Evolutionary conservation across 2,797 vertebrate species (phyloP).

Genomic region (Hipposideros larvatus): DNA sequence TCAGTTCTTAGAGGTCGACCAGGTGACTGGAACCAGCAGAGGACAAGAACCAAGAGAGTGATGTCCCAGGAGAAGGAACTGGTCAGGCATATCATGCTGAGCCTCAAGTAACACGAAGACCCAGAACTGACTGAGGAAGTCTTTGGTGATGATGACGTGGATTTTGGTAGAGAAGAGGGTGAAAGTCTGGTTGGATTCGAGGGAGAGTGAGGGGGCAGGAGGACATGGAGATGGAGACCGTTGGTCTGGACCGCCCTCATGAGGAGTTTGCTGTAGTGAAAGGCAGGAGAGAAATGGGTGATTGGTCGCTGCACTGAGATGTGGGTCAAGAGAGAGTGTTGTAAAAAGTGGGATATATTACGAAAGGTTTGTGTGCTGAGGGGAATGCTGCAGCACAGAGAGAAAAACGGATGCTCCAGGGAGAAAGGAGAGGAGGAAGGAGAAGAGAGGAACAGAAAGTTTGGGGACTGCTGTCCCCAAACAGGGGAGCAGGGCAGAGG

Average conservation of each 20-base stretch:
- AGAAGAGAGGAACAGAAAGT: background rate
- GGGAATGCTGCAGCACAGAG: background rate
- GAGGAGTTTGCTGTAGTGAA: background rate
- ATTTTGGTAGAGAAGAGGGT: background rate
- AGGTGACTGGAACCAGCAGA: background rate
- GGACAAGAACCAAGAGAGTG: background rate
- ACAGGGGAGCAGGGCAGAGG: background rate
- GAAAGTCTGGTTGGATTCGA: background rate
- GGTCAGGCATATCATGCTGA: background rate
- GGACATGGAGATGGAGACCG: background rate
- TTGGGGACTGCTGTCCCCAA: background rate
- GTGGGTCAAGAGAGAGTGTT: background rate
- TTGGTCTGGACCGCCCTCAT: background rate
- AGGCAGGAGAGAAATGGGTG: background rate
- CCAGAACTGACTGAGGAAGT: too few relatives aligned
- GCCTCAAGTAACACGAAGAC: background rate
- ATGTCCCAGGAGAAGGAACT: background rate
- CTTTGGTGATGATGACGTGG: accelerated
- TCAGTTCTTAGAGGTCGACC: background rate
- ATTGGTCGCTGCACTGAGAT: background rate
- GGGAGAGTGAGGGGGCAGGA: background rate
- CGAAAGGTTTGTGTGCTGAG: background rate
- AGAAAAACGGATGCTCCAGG: too few relatives aligned
- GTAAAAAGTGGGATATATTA: too few relatives aligned
- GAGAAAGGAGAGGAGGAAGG: background rate